Evolutionary conservation across 1,140 invertebrate genomes (phyloP), one percentile per base, ranked within the genome.

Genomic region (Tyrophagus putrescentiae): DNA sequence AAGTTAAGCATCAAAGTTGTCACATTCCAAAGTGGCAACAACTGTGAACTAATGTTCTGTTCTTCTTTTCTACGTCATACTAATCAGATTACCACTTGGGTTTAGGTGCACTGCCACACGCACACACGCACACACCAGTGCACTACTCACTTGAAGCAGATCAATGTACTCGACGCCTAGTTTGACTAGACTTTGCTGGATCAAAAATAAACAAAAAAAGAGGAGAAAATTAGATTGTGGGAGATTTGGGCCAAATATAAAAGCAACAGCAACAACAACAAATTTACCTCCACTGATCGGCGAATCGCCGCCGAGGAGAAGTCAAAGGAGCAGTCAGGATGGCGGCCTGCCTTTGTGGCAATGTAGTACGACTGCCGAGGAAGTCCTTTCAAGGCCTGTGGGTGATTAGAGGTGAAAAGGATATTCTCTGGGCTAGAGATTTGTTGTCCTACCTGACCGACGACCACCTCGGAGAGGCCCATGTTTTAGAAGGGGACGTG

Each of bases 331-430:
- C 76, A 78, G 60, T 84, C 77, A 28, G 77, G 72, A 63, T 83
- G 81, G 57, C 90, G 77, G 1, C 86, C 87, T 34, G 88, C 80
- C 77, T 96, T 96, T n/a, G 88, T 93, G 11, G 81, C 84, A n/a
- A 97, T 78, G 68, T 90, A 92, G 72, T 85, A 95, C 1, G 84
- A 76, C 63, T 83, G 65, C 28, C 92, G 74, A 0, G 90, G 89
- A 60, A 93, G 76, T 41, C 74, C 79, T 70, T 79, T 75, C 0
- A 94, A 73, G 4, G 85, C 87, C 84, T 72, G 60, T 54, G 68
- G 64, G 65, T 48, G 32, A 7, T 13, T 16, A 32, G 29, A 59
- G 58, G 34, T 23, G 32, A 33, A 64, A 5, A 48, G 1, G n/a
- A 39, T n/a, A n/a, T n/a, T n/a, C n/a, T n/a, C n/a, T n/a, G n/a